A percentile compares a stretch with the other conserved stretches of the same genome.
phyloP scores from a whole-genome alignment of 2,888 invertebrate species.

The Drosophila siamana region DNA sequence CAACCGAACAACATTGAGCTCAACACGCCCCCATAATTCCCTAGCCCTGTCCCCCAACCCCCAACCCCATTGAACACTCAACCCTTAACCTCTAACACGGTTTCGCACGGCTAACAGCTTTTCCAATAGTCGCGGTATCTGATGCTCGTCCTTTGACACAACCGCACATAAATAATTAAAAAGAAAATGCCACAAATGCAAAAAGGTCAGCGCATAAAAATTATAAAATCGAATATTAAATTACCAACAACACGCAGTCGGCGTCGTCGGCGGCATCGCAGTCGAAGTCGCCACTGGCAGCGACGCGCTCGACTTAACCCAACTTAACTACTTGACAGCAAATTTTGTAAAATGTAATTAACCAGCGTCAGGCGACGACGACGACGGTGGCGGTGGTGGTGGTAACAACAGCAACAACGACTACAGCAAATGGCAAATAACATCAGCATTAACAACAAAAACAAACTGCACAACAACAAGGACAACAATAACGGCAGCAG shows the following conservation, averaged over 20 bases:
- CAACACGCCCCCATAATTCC: background rate
- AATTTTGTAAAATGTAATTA: constrained; percentile 84
- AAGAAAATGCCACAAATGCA: constrained; percentile 80
- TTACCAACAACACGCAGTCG: constrained; percentile 59
- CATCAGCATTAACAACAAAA: constrained; percentile 66
- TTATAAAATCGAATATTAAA: constrained; percentile 82
- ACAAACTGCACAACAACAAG: constrained; percentile 52
- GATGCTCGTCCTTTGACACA: constrained; percentile 25
- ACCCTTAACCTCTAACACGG: background rate
- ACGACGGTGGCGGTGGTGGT: constrained; percentile 43
- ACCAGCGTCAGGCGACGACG: constrained; percentile 75
- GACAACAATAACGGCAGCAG: constrained; percentile 31
- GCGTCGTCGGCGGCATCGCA: constrained; percentile 11
- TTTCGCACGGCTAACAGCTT: background rate
- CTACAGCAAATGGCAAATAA: constrained; percentile 40
- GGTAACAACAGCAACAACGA: constrained; percentile 27
- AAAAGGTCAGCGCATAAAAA: constrained; percentile 80
- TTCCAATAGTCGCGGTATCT: constrained; percentile 19
- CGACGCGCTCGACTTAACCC: constrained; percentile 79
- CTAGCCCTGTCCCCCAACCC: too few species aligned
- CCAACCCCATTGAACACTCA: background rate
- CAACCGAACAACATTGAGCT: constrained; percentile 6
- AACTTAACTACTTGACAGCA: constrained; percentile 84
- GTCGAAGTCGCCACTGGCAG: constrained; percentile 24
- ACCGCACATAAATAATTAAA: constrained; percentile 79